Conservation (phyloP, 1,140 invertebrate species). For the Drosophila tsacasi region DNA sequence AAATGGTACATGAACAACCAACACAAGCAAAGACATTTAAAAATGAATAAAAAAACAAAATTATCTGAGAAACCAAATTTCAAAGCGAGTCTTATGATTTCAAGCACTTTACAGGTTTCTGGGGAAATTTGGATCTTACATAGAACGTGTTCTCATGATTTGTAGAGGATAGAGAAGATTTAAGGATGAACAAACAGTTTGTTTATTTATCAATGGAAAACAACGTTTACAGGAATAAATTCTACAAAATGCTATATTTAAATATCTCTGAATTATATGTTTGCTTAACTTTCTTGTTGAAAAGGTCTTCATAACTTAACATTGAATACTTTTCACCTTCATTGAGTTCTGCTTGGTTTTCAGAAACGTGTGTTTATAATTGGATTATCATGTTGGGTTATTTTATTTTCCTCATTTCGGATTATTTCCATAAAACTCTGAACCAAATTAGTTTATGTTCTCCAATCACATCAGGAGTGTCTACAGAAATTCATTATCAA, state of each 20-base stretch:
- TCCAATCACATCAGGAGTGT: conserved; percentile 1
- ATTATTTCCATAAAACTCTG: not conserved
- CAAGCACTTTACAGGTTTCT: not conserved
- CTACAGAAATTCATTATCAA: conserved; percentile 18
- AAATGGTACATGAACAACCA: conserved; percentile 48
- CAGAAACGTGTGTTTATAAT: conserved; percentile 11
- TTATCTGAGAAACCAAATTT: conserved; percentile 37
- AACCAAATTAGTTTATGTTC: conserved; percentile 10
- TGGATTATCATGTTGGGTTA: conserved; percentile 27
- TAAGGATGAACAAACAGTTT: not conserved
- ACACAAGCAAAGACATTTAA: conserved; percentile 67
- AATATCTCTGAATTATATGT: not conserved
- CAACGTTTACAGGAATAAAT: too few species aligned
- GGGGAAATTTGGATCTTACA: not conserved
- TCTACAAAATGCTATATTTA: not conserved
- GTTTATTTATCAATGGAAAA: not conserved
- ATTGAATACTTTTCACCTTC: not conserved
- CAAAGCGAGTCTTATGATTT: not conserved
- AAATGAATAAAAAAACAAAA: conserved; percentile 65
- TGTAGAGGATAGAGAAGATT: rapidly evolving
- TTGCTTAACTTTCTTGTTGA: too few species aligned
- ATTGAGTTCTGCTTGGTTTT: not conserved
- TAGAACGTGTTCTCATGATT: too few species aligned
- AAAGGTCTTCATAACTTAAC: not conserved
- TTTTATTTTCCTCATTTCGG: not conserved